Conservation (phyloP, 2,113 vertebrate species). For the Otocyon megalotis region DNA sequence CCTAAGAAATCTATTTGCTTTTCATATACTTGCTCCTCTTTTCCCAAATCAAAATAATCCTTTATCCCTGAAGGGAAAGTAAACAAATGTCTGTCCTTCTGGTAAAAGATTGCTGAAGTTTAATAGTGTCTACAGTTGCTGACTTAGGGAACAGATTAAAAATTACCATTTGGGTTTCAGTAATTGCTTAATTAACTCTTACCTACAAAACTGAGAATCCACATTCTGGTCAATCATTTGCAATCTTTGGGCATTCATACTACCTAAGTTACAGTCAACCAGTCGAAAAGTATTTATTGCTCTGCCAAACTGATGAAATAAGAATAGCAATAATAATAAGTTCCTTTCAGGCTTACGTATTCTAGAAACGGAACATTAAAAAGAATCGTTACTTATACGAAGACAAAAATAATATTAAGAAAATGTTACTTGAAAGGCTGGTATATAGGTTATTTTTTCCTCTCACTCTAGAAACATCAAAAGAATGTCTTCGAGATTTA, state of each 20-base stretch:
- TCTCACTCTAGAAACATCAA: background rate
- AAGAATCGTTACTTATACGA: background rate
- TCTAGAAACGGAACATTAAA: conserved; percentile 6
- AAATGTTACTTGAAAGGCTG: background rate
- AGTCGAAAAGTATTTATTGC: conserved; percentile 76
- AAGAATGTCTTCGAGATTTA: conserved; percentile 23
- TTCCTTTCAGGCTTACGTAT: background rate
- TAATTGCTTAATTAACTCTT: conserved; percentile 60
- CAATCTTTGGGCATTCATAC: conserved; percentile 70
- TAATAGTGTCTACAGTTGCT: background rate
- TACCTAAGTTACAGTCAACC: conserved; percentile 72
- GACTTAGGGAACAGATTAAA: conserved; percentile 46
- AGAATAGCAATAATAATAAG: conserved; percentile 4
- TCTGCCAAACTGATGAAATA: conserved; percentile 55
- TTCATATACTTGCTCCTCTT: background rate
- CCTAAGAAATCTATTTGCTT: background rate
- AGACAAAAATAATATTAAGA: conserved; percentile 35
- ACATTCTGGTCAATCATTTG: conserved; percentile 78
- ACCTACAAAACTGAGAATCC: conserved; percentile 58
- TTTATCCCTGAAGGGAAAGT: background rate
- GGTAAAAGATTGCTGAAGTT: conserved; percentile 42
- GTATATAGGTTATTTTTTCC: background rate
- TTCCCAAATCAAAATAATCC: conserved; percentile 26
- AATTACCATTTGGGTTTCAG: conserved; percentile 42
- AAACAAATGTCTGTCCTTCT: background rate